Percentiles rank a stretch among this genome's conserved stretches.
phyloP scores from a whole-genome alignment of 2,888 invertebrate species.

The Cantharis flavilabris region DNA sequence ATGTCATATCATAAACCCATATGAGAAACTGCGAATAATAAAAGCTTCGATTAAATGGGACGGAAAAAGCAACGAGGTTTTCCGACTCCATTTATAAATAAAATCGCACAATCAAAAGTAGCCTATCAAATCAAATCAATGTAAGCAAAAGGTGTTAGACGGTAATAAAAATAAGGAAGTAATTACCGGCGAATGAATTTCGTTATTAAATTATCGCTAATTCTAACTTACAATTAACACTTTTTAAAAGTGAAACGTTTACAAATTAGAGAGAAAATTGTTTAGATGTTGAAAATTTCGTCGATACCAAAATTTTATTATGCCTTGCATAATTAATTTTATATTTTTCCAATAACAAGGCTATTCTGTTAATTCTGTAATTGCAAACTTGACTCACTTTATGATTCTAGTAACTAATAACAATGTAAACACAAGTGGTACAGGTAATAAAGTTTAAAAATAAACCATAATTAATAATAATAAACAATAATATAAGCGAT shows the following conservation, averaged over 20 bases:
- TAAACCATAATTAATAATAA: neutral
- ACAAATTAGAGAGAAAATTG: neutral
- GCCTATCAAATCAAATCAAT: neutral
- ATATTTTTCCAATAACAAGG: neutral
- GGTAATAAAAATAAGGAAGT: neutral
- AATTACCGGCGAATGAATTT: neutral
- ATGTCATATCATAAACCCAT: neutral
- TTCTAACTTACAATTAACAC: neutral
- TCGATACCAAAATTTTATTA: neutral
- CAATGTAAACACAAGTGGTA: neutral
- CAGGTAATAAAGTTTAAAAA: neutral
- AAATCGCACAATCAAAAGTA: neutral
- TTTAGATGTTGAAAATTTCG: neutral
- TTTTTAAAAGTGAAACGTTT: neutral
- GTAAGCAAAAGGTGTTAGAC: neutral
- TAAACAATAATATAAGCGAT: neutral
- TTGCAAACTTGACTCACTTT: neutral
- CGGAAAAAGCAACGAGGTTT: neutral
- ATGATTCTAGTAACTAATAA: neutral
- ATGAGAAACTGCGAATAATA: neutral
- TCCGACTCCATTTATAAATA: neutral
- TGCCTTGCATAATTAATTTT: neutral
- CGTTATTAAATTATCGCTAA: neutral
- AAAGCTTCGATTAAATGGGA: neutral
- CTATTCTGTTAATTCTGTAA: neutral